phyloP scores from a whole-genome alignment of 92 coral and sea anemone species.

The Porites cylindrica region DNA sequence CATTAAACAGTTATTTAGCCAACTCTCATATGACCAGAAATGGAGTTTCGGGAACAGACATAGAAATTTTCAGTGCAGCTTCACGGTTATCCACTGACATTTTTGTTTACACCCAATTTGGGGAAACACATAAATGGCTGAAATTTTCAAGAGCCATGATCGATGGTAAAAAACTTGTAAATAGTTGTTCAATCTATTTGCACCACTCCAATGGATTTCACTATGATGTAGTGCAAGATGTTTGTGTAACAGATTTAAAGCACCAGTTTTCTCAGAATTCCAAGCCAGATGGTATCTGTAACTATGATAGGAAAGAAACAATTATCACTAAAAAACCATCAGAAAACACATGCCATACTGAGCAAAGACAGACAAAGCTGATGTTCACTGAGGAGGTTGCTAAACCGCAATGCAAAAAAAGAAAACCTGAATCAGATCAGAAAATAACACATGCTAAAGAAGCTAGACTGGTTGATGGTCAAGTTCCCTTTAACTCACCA shows the following conservation, averaged over 20 bases:
- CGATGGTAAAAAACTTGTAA: constrained; percentile 57
- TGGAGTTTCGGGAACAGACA: constrained; percentile 71
- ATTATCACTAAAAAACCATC: too few relatives aligned
- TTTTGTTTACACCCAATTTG: constrained; percentile 57
- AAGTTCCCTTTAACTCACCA: constrained; percentile 19
- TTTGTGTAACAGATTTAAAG: constrained; percentile 39
- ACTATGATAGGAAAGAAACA: constrained; percentile 19
- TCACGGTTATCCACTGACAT: constrained; percentile 54
- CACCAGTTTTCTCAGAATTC: neutral
- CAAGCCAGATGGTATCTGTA: constrained; percentile 42
- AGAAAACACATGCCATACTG: too few relatives aligned
- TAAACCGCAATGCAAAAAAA: neutral
- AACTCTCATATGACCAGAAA: constrained; percentile 46
- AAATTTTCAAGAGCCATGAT: constrained; percentile 48
- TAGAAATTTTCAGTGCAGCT: constrained; percentile 70
- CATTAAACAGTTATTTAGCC: constrained; percentile 45
- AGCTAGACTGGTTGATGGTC: constrained; percentile 39
- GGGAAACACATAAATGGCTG: constrained; percentile 60
- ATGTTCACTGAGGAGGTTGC: too few relatives aligned
- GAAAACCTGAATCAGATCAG: constrained; percentile 30
- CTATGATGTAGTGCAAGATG: constrained; percentile 80
- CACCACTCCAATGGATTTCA: constrained; percentile 70
- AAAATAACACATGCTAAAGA: constrained; percentile 18
- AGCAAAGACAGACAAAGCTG: too few relatives aligned
- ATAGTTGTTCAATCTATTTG: constrained; percentile 53